Evolutionary conservation across 2,888 invertebrate genomes (phyloP).

Genomic region (Caenorhabditis panamensis): DNA sequence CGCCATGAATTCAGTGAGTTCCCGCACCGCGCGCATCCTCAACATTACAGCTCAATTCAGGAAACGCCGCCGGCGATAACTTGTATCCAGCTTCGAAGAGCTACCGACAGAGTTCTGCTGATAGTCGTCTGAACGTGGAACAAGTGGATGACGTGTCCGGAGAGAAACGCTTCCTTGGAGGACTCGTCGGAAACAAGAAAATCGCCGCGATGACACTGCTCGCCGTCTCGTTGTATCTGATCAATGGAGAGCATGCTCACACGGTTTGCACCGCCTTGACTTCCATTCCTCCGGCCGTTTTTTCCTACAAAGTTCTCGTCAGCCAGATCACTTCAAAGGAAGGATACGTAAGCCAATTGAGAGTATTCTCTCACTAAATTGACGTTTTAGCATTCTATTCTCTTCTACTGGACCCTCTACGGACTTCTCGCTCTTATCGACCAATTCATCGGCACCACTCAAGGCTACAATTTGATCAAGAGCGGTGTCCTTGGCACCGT

Average conservation of each 20-base stretch:
- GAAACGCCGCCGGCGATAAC: constrained; percentile 41
- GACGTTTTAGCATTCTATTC: constrained; percentile 58
- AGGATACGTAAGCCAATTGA: constrained; percentile 53
- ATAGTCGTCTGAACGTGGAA: too few species aligned
- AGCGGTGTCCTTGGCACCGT: constrained; percentile 38
- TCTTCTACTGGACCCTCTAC: constrained; percentile 63
- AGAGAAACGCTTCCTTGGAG: constrained; percentile 27
- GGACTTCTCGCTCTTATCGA: constrained; percentile 56
- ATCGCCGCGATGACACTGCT: constrained; percentile 22
- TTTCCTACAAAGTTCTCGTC: constrained; percentile 43
- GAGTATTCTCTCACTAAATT: too few species aligned
- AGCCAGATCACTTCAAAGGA: constrained; percentile 43
- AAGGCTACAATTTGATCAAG: constrained; percentile 58
- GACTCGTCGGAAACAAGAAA: constrained; percentile 40
- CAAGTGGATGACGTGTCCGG: not conserved
- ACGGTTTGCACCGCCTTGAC: constrained; percentile 39
- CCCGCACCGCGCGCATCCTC: not conserved
- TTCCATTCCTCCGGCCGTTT: constrained; percentile 50
- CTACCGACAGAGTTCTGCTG: not conserved
- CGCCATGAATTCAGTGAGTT: constrained; percentile 22
- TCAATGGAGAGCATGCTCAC: constrained; percentile 43
- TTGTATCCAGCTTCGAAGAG: not conserved
- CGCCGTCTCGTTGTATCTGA: constrained; percentile 34
- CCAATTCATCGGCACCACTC: constrained; percentile 44
- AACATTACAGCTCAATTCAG: constrained; percentile 1